Conservation (phyloP, 1,140 invertebrate genomes). For the Drosophila lacertosa region DNA sequence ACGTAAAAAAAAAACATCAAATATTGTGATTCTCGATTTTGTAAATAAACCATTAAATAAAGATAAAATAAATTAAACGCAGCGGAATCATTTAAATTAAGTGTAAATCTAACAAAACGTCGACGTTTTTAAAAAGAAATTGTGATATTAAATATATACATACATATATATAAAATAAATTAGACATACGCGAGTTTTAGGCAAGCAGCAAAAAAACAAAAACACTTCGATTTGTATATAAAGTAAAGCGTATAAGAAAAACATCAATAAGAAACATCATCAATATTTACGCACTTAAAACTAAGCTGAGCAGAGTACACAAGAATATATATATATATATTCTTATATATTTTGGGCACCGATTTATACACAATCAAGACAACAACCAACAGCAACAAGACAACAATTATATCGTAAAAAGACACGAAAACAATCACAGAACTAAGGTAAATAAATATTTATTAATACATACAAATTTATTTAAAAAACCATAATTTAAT, state of each 20-base stretch:
- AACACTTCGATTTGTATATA: slow-evolving; percentile 49
- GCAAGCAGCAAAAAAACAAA: slow-evolving; percentile 21
- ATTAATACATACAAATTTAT: no score
- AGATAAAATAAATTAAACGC: slow-evolving; percentile 18
- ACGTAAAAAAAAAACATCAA: slow-evolving; percentile 17
- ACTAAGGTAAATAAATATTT: slow-evolving; percentile 67
- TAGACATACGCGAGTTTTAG: slow-evolving; percentile 35
- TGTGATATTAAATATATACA: slow-evolving; percentile 76
- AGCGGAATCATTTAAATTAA: slow-evolving; percentile 47
- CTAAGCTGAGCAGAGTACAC: slow-evolving; percentile 21
- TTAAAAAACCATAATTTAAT: background rate
- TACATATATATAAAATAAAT: slow-evolving; percentile 19
- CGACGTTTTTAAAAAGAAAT: slow-evolving; percentile 78
- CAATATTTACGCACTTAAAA: slow-evolving; percentile 24
- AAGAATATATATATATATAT: slow-evolving; percentile 46
- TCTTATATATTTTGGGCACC: slow-evolving; percentile 77
- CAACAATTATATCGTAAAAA: slow-evolving; percentile 65
- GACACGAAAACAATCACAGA: slow-evolving; percentile 78
- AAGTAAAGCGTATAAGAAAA: slow-evolving; percentile 28
- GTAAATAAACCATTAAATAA: slow-evolving; percentile 47
- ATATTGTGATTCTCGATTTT: slow-evolving; percentile 76
- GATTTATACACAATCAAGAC: slow-evolving; percentile 62
- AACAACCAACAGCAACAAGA: slow-evolving; percentile 54
- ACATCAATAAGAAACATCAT: slow-evolving; percentile 34
- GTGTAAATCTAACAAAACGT: slow-evolving; percentile 76